These are phyloP conservation scores for Laspeyria flexula DNA, from an alignment of 2,888 invertebrate genomes.

Conservation along the genomic window DNA sequence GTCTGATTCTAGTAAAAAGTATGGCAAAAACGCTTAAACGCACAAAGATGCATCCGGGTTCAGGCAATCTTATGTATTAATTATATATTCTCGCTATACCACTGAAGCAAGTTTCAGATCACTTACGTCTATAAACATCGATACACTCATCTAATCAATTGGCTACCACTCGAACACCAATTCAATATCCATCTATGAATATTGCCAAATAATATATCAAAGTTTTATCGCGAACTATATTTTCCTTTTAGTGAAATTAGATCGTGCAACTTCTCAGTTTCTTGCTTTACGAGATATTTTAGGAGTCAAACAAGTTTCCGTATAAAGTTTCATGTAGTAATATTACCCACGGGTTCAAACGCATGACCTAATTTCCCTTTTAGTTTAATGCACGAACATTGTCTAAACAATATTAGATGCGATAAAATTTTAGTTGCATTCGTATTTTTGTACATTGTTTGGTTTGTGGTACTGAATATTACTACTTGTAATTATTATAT, in stretches of 20 bases:
- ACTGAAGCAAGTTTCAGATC: no score
- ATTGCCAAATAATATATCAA: slow-evolving; percentile 27
- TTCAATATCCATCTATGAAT: slow-evolving; percentile 7
- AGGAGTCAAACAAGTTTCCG: slow-evolving; percentile 45
- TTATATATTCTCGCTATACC: no score
- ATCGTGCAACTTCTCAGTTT: slow-evolving; percentile 32
- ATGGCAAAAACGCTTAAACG: no score
- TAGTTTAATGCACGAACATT: slow-evolving; percentile 31
- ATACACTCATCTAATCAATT: slow-evolving; percentile 3
- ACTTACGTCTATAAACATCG: neutral
- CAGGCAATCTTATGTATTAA: no score
- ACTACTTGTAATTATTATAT: no score
- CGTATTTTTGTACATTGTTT: neutral
- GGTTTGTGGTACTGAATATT: neutral
- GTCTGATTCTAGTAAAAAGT: no score
- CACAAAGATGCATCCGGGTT: no score
- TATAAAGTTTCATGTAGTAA: slow-evolving; percentile 46
- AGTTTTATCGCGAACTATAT: slow-evolving; percentile 39
- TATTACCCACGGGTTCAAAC: slow-evolving; percentile 50
- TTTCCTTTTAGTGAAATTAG: slow-evolving; percentile 44
- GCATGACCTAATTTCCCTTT: slow-evolving; percentile 38
- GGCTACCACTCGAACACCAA: neutral
- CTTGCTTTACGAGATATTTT: slow-evolving; percentile 48
- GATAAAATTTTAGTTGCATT: slow-evolving; percentile 5
- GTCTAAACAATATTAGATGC: slow-evolving; percentile 19